Evolutionary conservation across 2,113 vertebrate genomes (phyloP).

Genomic region (Trogon surrucura): DNA sequence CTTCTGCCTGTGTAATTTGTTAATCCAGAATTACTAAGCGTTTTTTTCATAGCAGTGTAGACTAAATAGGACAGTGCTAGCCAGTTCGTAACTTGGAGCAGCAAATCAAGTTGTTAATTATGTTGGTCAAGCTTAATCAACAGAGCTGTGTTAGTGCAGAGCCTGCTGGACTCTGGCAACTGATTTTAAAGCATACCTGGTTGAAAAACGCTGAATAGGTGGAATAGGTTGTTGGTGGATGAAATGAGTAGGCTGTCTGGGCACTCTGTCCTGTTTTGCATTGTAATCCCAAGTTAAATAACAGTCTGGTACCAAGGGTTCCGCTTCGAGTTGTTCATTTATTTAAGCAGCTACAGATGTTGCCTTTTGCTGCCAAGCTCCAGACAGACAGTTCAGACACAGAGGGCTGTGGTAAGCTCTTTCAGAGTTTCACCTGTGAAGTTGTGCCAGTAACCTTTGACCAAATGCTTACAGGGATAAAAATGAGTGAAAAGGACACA

Average conservation of each 20-base stretch:
- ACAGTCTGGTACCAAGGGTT: neutral
- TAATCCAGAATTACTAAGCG: neutral
- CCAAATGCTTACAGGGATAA: neutral
- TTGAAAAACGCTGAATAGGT: neutral
- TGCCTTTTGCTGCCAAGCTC: slow-evolving; percentile 13
- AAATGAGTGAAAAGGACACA: neutral
- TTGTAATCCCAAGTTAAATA: slow-evolving; percentile 30
- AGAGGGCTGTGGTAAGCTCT: neutral
- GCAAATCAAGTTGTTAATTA: neutral
- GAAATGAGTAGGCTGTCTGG: neutral
- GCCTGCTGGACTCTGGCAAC: neutral
- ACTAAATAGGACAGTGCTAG: neutral
- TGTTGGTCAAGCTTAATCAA: neutral
- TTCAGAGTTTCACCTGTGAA: slow-evolving; percentile 29
- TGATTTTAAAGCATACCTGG: neutral
- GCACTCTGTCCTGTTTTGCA: neutral
- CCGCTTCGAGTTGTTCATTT: neutral
- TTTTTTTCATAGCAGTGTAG: neutral
- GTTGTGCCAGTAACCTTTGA: slow-evolving; percentile 33
- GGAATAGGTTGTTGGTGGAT: neutral
- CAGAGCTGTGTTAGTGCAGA: neutral
- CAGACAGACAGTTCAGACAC: neutral
- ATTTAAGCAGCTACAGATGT: slow-evolving; percentile 43
- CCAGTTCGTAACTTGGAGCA: neutral
- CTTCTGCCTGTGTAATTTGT: neutral